Evolutionary conservation across 1,140 invertebrate species (phyloP), one percentile per base, ranked within the genome.

Genomic region (Pseudomyrmex concolor): DNA sequence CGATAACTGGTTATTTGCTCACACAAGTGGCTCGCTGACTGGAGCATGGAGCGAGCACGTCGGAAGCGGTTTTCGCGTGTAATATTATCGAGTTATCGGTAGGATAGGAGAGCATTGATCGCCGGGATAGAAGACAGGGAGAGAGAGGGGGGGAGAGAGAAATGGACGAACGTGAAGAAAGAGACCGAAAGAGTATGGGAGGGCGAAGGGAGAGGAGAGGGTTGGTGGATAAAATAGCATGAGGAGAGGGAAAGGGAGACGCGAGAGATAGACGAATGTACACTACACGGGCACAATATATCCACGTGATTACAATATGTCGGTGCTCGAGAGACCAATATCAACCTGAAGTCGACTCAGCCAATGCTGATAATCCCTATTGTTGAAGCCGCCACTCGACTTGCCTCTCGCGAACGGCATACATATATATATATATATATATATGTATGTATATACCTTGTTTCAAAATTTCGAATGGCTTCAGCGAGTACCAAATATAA

Each of bases 1-100:
- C 93, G 92, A 93, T 93, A 93, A 93, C 90, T 92, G 91, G 89
- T 92, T 93, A 93, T 93, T 93, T 93, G 92, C 92, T 93, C 90
- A 91, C 91, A 91, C 92, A 92, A 93, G 92, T 92, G 91, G 92
- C 91, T 92, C 92, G 91, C 91, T 93, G 92, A 92, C 92, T 93
- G 90, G 91, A 34, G 34, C 34, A 34, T 34, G 34, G 34, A 34
- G 92, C 90, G 91, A 92, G 92, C 92, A 93, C 90, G 92, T 90
- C 91, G 92, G 89, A 92, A 93, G 91, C 92, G 93, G 91, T 93
- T 93, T 93, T 92, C 89, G 90, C 91, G 91, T 92, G 92, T 93
- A 93, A 93, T 94, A 93, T 93, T 93, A 93, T 93, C 91, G 91
- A 93, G 93, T 93, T 93, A 93, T 93, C 90, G 93, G 83, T 59